These are phyloP conservation scores for Myrmophylax atrothorax DNA, from an alignment of 2,113 vertebrate species.

Conservation along the genomic window DNA sequence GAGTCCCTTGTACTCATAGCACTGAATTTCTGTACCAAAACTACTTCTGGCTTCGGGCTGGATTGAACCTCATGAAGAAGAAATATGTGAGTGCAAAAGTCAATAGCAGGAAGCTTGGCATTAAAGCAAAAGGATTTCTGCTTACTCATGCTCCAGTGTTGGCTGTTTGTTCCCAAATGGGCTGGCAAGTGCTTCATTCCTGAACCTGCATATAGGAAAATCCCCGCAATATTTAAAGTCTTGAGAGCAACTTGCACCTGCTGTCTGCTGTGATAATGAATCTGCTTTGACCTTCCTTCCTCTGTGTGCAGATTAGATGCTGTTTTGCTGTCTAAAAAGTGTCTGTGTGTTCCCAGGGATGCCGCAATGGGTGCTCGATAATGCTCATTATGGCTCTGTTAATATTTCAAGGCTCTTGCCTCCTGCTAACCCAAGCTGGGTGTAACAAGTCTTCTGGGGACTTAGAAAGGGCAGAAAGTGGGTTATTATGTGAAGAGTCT, in stretches of 20 bases:
- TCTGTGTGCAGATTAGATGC: not conserved
- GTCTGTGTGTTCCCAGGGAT: not conserved
- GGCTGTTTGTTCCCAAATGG: not conserved
- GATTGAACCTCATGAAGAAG: not conserved
- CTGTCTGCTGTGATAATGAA: not conserved
- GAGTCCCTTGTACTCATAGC: not conserved
- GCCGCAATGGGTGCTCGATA: not conserved
- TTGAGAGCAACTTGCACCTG: not conserved
- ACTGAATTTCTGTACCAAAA: not conserved
- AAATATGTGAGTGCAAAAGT: not conserved
- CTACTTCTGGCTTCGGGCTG: not conserved
- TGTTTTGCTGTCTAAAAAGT: not conserved
- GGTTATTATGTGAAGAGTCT: not conserved
- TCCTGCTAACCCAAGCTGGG: not conserved
- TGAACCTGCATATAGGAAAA: not conserved
- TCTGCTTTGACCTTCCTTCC: not conserved
- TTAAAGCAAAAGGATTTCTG: not conserved
- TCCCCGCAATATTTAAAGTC: not conserved
- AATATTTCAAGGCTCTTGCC: not conserved
- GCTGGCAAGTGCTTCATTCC: not conserved
- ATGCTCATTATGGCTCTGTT: not conserved
- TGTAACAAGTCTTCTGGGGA: not conserved
- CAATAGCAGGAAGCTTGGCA: not conserved
- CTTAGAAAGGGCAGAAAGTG: not conserved
- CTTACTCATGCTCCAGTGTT: not conserved